A percentile compares a stretch with the other conserved stretches of the same genome.
Conservation (phyloP, 2,797 vertebrate genomes). For the Thunnus albacares region DNA sequence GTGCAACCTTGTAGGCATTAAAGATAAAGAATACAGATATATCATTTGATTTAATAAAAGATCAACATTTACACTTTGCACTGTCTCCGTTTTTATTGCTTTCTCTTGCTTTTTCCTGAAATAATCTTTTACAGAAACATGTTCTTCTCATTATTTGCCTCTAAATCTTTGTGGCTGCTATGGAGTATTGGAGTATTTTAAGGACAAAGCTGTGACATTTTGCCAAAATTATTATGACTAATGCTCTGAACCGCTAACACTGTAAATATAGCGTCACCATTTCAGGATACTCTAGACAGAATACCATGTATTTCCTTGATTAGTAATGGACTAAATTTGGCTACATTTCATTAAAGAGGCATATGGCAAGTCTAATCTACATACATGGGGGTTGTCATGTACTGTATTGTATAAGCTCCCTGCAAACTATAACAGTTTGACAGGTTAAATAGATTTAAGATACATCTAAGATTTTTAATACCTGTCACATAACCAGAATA, state of each 20-base stretch:
- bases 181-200: neutral
- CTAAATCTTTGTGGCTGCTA: neutral
- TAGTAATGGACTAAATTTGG: neutral
- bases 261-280: neutral
- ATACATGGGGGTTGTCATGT: neutral
- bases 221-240: neutral
- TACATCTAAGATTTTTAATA: neutral
- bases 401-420: neutral
- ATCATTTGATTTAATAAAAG: conserved; percentile 81
- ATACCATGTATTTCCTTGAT: neutral
- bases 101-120: conserved; percentile 4
- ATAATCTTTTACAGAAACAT: neutral
- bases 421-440: neutral
- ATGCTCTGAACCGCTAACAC: neutral
- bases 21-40: conserved; percentile 59
- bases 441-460: neutral
- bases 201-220: conserved; percentile 8
- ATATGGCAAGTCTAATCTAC: neutral
- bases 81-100: conserved; percentile 50
- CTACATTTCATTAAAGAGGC: neutral
- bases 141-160: neutral
- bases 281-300: neutral
- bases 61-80: conserved; percentile 59
- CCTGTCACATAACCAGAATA: neutral
- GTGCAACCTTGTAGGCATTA: conserved; percentile 70